phyloP scores from a whole-genome alignment of 2,888 invertebrate genomes.

The Brachypalpus laphriformis region DNA sequence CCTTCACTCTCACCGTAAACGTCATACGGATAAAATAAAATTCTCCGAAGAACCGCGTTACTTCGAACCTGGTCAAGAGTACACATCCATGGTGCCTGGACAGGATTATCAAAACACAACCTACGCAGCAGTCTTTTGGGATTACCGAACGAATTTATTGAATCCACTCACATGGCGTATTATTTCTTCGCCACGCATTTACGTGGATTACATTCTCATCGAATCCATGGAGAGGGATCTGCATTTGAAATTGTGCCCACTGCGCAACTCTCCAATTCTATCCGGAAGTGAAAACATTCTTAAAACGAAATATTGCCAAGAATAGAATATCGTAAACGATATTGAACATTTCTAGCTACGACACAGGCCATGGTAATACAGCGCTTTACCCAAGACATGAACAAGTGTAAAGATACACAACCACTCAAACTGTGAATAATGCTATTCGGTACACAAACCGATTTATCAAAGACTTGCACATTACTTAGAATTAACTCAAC shows the following conservation, averaged over 20 bases:
- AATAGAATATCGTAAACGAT: constrained; percentile 63
- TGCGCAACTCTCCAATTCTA: constrained; percentile 86
- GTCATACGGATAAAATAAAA: constrained; percentile 85
- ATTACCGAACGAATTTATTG: constrained; percentile 89
- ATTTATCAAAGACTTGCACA: constrained; percentile 15
- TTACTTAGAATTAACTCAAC: background rate
- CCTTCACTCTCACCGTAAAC: constrained; percentile 86
- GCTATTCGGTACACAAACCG: constrained; percentile 42
- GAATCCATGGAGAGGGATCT: constrained; percentile 88
- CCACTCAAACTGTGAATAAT: constrained; percentile 45
- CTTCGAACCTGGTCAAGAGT: constrained; percentile 87
- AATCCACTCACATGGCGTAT: constrained; percentile 94
- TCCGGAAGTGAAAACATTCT: constrained; percentile 84
- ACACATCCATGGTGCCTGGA: constrained; percentile 87
- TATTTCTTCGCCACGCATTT: constrained; percentile 89
- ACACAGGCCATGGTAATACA: constrained; percentile 21
- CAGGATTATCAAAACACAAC: constrained; percentile 87
- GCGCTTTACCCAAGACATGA: constrained; percentile 12
- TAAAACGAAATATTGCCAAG: constrained; percentile 78
- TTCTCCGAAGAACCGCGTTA: constrained; percentile 84
- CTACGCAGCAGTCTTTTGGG: constrained; percentile 90
- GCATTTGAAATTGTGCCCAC: constrained; percentile 86
- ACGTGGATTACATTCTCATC: constrained; percentile 88
- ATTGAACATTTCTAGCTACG: no score
- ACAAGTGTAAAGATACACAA: background rate